These are phyloP conservation scores for Diabrotica balteata DNA, from an alignment of 2,888 invertebrate species.

Conservation along the genomic window DNA sequence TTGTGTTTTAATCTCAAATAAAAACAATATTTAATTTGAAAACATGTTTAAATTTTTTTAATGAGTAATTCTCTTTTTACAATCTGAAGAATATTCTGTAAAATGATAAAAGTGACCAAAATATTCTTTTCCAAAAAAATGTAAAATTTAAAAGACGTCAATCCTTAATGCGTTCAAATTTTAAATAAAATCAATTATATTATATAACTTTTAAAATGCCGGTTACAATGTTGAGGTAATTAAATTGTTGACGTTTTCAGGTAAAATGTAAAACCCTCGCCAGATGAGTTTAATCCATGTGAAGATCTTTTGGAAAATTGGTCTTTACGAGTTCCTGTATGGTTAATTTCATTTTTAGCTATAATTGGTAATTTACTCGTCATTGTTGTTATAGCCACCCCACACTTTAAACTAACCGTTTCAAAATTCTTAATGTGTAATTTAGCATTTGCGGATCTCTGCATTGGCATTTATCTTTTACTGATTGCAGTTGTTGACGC, in stretches of 20 bases:
- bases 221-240: too few relatives aligned
- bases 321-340: constrained; percentile 66
- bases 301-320: constrained; percentile 71
- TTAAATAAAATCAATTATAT: too few relatives aligned
- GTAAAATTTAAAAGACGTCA: too few relatives aligned
- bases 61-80: too few relatives aligned
- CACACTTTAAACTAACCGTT: constrained; percentile 61
- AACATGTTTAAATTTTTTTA: too few relatives aligned
- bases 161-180: too few relatives aligned
- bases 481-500: constrained; percentile 69
- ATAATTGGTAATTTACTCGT: constrained; percentile 72
- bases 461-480: constrained; percentile 71
- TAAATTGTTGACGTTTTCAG: constrained; percentile 40
- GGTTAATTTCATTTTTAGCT: constrained; percentile 68
- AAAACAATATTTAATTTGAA: too few relatives aligned
- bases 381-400: constrained; percentile 65
- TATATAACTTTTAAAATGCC: too few relatives aligned
- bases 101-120: too few relatives aligned
- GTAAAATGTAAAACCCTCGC: constrained; percentile 64
- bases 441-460: constrained; percentile 71
- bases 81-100: too few relatives aligned
- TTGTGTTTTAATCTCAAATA: too few relatives aligned
- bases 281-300: constrained; percentile 71
- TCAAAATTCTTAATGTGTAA: constrained; percentile 72
- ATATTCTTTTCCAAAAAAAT: too few relatives aligned